Evolutionary conservation across 2,797 vertebrate species (phyloP).

Genomic region (Remorina albescens): DNA sequence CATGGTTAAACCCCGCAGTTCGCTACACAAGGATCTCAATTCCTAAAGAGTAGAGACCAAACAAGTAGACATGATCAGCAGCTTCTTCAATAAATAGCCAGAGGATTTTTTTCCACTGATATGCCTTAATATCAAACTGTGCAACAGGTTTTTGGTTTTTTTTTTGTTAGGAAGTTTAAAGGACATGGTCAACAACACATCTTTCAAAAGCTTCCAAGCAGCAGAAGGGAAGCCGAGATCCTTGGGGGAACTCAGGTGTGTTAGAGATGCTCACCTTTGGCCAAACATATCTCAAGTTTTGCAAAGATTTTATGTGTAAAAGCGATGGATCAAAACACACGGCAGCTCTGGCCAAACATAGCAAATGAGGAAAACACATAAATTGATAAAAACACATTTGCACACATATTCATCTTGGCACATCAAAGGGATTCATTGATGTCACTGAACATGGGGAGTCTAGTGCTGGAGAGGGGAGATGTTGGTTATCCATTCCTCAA

Average conservation of each 20-base stretch:
- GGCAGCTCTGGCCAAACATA: constrained; percentile 71
- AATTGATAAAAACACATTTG: constrained; percentile 86
- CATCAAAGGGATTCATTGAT: constrained; percentile 89
- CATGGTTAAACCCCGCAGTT: constrained; percentile 10
- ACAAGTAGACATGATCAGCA: constrained; percentile 23
- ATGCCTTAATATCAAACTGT: constrained; percentile 11
- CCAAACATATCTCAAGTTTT: constrained; percentile 43
- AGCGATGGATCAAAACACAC: constrained; percentile 44
- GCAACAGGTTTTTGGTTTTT: constrained; percentile 7
- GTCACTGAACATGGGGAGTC: constrained; percentile 83
- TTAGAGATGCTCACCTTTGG: constrained; percentile 46
- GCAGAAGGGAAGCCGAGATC: constrained; percentile 1
- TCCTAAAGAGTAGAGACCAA: background rate
- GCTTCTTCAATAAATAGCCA: constrained; percentile 12
- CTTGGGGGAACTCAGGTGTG: constrained; percentile 15
- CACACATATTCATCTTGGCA: constrained; percentile 83
- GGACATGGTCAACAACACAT: constrained; percentile 14
- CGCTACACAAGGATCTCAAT: background rate
- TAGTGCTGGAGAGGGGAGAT: constrained; percentile 77
- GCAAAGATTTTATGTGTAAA: constrained; percentile 45
- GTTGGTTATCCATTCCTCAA: constrained; percentile 85
- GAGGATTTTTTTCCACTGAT: constrained; percentile 1
- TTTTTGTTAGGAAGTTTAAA: background rate
- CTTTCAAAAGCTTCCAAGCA: constrained; percentile 5
- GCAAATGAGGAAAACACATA: constrained; percentile 83